phyloP scores from a whole-genome alignment of 2,797 vertebrate genomes.

The Dermochelys coriacea region DNA sequence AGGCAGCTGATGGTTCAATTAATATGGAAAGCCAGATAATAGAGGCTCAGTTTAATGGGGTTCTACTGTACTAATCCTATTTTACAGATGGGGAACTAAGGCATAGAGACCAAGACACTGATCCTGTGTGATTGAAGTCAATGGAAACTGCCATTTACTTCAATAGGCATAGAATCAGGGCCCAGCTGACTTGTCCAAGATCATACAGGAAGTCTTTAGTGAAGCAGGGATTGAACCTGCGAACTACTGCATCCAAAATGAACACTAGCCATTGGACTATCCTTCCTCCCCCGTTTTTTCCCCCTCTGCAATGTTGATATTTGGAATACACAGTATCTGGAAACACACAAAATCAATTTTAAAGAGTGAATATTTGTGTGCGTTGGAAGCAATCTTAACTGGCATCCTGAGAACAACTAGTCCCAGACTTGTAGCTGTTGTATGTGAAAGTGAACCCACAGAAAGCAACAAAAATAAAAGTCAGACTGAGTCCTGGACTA shows the following conservation, averaged over 20 bases:
- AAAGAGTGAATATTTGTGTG: neutral
- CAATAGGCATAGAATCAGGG: neutral
- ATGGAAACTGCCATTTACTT: neutral
- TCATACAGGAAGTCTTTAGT: neutral
- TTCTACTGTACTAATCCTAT: neutral
- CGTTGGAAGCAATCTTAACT: constrained; percentile 4
- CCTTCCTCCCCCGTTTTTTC: neutral
- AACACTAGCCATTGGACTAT: neutral
- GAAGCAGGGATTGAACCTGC: neutral
- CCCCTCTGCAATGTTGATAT: neutral
- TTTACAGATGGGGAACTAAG: neutral
- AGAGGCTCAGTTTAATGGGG: neutral
- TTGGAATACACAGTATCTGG: neutral
- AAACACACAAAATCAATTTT: neutral
- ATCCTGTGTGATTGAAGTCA: neutral
- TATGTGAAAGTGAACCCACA: constrained; percentile 5
- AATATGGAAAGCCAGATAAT: neutral
- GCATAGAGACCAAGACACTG: neutral
- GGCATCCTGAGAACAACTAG: constrained; percentile 7
- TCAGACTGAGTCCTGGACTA: constrained; percentile 44
- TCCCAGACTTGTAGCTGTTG: neutral
- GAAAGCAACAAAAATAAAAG: neutral
- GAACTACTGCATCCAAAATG: neutral
- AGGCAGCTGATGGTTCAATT: neutral
- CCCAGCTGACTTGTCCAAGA: neutral